Conservation (phyloP, 2,113 vertebrate genomes). For the Notothenia rossii region DNA sequence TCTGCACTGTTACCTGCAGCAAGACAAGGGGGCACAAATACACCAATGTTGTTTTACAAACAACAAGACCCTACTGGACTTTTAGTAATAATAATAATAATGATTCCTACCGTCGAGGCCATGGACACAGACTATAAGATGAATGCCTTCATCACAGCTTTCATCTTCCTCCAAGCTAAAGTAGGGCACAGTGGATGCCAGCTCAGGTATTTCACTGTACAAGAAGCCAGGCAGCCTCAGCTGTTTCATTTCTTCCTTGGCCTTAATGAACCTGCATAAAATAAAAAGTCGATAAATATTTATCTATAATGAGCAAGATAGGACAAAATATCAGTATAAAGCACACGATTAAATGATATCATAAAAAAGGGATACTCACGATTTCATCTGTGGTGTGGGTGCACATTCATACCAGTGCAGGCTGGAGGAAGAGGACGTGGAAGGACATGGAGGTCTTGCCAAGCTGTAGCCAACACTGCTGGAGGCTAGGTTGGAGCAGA, state of each 20-base stretch:
- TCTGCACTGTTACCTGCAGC: constrained; percentile 96
- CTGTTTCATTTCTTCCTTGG: constrained; percentile 95
- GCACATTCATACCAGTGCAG: constrained; percentile 92
- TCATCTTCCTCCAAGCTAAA: constrained; percentile 96
- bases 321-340: constrained; percentile 14
- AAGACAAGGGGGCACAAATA: not conserved
- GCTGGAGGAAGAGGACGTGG: constrained; percentile 71
- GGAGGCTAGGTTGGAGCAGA: constrained; percentile 85
- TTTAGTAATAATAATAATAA: not conserved
- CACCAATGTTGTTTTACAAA: not conserved
- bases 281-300: constrained; percentile 24
- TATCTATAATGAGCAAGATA: not conserved
- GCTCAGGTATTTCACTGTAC: constrained; percentile 93
- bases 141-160: constrained; percentile 91
- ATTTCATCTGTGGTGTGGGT: constrained; percentile 90
- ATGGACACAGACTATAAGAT: constrained; percentile 97
- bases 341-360: not conserved
- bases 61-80: not conserved
- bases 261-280: constrained; percentile 90
- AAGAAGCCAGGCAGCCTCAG: constrained; percentile 94
- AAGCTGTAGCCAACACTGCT: constrained; percentile 79
- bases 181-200: constrained; percentile 95
- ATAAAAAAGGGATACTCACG: constrained; percentile 86
- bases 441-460: constrained; percentile 77
- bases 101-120: constrained; percentile 92